Conservation (phyloP, 1,140 invertebrate species). For the Drosophila parvula region DNA sequence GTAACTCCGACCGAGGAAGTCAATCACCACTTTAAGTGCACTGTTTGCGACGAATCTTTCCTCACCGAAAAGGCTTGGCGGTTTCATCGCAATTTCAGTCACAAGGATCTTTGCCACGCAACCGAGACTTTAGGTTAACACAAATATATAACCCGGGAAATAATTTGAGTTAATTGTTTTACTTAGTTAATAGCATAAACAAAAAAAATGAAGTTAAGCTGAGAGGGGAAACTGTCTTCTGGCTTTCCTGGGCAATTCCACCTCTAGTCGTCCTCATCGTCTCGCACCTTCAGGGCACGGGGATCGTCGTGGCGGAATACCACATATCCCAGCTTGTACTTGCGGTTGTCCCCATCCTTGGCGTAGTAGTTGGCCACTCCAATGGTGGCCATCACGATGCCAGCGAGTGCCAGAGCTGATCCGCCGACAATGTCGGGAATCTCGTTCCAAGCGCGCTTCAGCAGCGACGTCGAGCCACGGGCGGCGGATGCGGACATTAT, state of each 20-base stretch:
- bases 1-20: not conserved
- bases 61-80: conserved; percentile 31
- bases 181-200: conserved; percentile 63
- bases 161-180: conserved; percentile 51
- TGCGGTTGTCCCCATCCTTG: conserved; percentile 87
- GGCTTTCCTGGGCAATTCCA: not conserved
- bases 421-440: conserved; percentile 88
- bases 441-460: conserved; percentile 87
- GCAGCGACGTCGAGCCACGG: conserved; percentile 74
- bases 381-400: conserved; percentile 84
- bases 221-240: conserved; percentile 21
- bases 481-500: conserved; percentile 74
- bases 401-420: conserved; percentile 85
- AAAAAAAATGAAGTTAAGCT: conserved; percentile 35
- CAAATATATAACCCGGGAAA: conserved; percentile 2
- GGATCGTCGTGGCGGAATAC: conserved; percentile 88
- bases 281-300: conserved; percentile 84
- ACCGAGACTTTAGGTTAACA: not conserved
- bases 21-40: conserved; percentile 10
- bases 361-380: conserved; percentile 85
- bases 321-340: conserved; percentile 87
- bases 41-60: conserved; percentile 21
- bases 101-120: conserved; percentile 5
- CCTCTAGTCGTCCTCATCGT: conserved; percentile 77
- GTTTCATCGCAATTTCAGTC: conserved; percentile 37